A percentile compares a stretch with the other conserved stretches of the same genome.
Conservation (phyloP, 2,797 vertebrate genomes). For the Microchirus variegatus region DNA sequence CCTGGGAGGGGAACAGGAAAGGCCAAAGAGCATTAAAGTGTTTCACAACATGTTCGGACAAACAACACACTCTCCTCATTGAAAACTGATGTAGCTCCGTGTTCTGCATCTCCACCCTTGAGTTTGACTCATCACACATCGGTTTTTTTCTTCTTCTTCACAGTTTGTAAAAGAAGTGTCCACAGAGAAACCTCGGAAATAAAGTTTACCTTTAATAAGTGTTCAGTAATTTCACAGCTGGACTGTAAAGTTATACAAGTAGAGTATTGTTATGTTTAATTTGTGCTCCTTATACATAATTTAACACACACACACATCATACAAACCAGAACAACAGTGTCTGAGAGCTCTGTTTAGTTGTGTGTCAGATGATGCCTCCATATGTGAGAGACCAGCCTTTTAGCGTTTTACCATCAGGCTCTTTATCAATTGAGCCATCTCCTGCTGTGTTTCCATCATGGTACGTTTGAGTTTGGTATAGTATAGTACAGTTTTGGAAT, state of each 20-base stretch:
- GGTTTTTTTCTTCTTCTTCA: slow-evolving; percentile 41
- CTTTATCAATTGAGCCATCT: no score
- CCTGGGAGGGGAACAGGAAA: slow-evolving; percentile 22
- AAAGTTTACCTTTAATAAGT: slow-evolving; percentile 33
- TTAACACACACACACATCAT: no score
- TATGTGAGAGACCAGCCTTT: no score
- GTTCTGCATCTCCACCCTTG: slow-evolving; percentile 41
- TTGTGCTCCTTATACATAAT: no score
- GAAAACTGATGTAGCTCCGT: slow-evolving; percentile 23
- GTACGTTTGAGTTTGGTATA: no score
- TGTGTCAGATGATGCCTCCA: no score
- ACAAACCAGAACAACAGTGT: no score
- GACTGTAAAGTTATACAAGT: slow-evolving; percentile 30
- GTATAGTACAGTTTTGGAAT: no score
- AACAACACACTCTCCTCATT: slow-evolving; percentile 49
- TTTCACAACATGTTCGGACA: slow-evolving; percentile 26
- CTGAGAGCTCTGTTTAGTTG: no score
- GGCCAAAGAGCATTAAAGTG: slow-evolving; percentile 17
- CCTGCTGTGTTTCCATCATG: no score
- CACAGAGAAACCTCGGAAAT: slow-evolving; percentile 18
- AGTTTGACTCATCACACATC: slow-evolving; percentile 33
- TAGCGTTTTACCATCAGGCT: no score
- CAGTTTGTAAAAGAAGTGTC: slow-evolving; percentile 30
- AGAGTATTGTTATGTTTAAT: slow-evolving; percentile 18
- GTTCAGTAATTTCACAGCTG: slow-evolving; percentile 33